Evolutionary conservation across 2,888 invertebrate species (phyloP).

Genomic region (Yponomeuta evonymella): DNA sequence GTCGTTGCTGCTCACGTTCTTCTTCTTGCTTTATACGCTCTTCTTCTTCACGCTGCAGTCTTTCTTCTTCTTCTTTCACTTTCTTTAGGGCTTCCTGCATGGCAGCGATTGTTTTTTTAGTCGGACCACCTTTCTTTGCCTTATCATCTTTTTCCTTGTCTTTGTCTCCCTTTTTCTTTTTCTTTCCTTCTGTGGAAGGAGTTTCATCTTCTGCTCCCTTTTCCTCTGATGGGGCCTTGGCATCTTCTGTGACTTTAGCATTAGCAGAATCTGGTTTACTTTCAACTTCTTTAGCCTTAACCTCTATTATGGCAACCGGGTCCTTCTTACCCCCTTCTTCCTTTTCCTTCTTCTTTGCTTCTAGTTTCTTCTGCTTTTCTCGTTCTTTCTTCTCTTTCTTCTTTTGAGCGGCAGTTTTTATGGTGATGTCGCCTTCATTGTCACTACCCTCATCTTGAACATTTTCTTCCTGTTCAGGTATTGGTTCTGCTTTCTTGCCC

Average conservation of each 20-base stretch:
- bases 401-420: conserved; percentile 91
- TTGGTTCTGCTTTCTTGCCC: conserved; percentile 52
- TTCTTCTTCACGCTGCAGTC: conserved; percentile 83
- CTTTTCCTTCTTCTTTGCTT: conserved; percentile 78
- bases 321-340: conserved; percentile 53
- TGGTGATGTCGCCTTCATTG: conserved; percentile 76
- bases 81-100: conserved; percentile 95
- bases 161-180: conserved; percentile 67
- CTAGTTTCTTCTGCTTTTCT: conserved; percentile 84
- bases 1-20: conserved; percentile 82
- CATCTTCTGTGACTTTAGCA: conserved; percentile 37
- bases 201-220: conserved; percentile 38
- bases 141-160: conserved; percentile 74
- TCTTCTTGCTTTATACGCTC: conserved; percentile 85
- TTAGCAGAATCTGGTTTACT: conserved; percentile 2
- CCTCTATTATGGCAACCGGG: conserved; percentile 29
- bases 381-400: conserved; percentile 93
- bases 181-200: conserved; percentile 42
- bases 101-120: conserved; percentile 90
- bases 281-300: conserved; percentile 31
- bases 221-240: conserved; percentile 51
- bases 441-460: conserved; percentile 67
- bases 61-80: conserved; percentile 92
- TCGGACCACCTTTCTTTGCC: conserved; percentile 82
- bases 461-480: conserved; percentile 40